phyloP scores from a whole-genome alignment of 2,113 vertebrate species.

The Rhadina sibilatrix region DNA sequence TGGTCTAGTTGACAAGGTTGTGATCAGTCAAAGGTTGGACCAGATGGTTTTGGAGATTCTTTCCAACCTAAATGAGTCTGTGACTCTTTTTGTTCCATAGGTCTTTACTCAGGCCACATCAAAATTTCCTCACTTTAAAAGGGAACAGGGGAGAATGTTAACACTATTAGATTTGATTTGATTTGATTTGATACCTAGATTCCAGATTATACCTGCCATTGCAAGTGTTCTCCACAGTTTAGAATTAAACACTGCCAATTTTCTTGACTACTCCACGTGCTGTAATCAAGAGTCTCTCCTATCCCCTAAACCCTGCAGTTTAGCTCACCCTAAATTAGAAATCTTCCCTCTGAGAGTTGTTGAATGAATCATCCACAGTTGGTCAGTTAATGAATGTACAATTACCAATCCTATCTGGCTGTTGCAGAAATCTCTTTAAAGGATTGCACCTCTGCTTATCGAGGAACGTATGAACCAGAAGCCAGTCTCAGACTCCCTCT shows the following conservation, averaged over 20 bases:
- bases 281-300: not conserved
- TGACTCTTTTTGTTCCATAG: not conserved
- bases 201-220: not conserved
- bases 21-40: not conserved
- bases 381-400: not conserved
- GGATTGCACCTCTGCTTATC: not conserved
- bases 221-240: not conserved
- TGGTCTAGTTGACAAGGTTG: not conserved
- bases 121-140: not conserved
- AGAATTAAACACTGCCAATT: not conserved
- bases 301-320: not conserved
- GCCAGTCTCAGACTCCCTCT: not conserved
- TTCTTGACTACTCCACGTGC: rapidly evolving
- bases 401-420: not conserved
- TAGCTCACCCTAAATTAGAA: not conserved
- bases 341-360: not conserved
- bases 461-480: not conserved
- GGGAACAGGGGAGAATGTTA: not conserved
- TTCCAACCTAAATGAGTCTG: not conserved
- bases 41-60: not conserved
- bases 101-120: not conserved
- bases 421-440: not conserved
- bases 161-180: not conserved
- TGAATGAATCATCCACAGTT: not conserved
- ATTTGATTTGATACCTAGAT: not conserved